A percentile compares a stretch with the other conserved stretches of the same genome.
These are phyloP conservation scores for mouse (Mus musculus) DNA, from an alignment of 2,113 vertebrate genomes.

Conservation along the genomic window DNA sequence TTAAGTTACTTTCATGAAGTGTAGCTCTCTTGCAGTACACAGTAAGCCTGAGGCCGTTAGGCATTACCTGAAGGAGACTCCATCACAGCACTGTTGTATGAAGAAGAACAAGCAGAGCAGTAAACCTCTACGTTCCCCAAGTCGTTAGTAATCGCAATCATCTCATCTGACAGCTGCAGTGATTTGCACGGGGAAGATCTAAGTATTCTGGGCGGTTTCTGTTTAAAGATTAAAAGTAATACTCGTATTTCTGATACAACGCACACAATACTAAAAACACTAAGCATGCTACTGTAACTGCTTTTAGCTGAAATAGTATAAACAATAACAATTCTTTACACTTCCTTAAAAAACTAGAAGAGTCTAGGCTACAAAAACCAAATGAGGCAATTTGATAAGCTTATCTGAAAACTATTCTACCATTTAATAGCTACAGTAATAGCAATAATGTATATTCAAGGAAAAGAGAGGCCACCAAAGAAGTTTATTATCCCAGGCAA, in stretches of 20 bases:
- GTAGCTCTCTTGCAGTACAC: neutral
- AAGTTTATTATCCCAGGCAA: conserved; percentile 5
- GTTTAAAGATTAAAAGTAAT: conserved; percentile 76
- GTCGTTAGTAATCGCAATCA: conserved; percentile 90
- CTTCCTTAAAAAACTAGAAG: conserved; percentile 46
- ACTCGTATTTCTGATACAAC: conserved; percentile 44
- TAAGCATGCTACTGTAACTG: neutral
- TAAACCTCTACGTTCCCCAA: conserved; percentile 92
- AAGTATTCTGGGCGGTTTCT: conserved; percentile 92
- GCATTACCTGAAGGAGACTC: conserved; percentile 93
- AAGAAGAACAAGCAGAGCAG: conserved; percentile 95
- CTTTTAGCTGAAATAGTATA: conserved; percentile 36
- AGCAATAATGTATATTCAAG: conserved; percentile 18
- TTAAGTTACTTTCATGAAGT: neutral
- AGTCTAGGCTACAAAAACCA: neutral
- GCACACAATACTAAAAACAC: conserved; percentile 34
- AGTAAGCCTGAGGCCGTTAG: neutral
- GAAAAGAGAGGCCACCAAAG: neutral
- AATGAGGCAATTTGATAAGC: neutral
- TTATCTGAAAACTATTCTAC: conserved; percentile 26
- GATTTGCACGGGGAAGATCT: conserved; percentile 92
- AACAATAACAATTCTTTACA: conserved; percentile 20
- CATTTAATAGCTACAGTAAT: conserved; percentile 15
- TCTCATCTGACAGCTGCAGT: conserved; percentile 88
- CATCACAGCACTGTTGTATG: conserved; percentile 91